Percentiles rank a stretch among this genome's conserved stretches.
These are phyloP conservation scores for Bibio marci DNA, from an alignment of 2,888 invertebrate genomes.

Conservation along the genomic window DNA sequence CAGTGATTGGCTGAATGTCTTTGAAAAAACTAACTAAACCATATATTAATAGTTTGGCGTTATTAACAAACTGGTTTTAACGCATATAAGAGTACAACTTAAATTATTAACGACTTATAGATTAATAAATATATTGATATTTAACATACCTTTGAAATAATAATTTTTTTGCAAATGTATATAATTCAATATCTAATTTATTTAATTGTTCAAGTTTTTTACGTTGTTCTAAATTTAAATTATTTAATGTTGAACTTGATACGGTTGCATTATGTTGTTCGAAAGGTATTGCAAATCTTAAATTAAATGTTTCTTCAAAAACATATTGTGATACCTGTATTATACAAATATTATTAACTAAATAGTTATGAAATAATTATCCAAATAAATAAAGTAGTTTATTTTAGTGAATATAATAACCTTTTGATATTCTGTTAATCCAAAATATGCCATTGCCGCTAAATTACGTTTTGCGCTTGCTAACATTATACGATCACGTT, in stretches of 20 bases:
- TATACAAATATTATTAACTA: constrained; percentile 6
- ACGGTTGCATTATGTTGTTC: constrained; percentile 85
- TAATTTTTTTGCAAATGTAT: constrained; percentile 79
- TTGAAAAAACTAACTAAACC: no score
- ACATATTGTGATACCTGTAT: constrained; percentile 71
- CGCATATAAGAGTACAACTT: no score
- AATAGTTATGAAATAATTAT: neutral
- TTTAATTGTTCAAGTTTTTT: constrained; percentile 64
- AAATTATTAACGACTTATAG: no score
- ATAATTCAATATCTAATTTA: constrained; percentile 80
- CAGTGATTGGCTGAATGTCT: no score
- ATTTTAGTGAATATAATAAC: constrained; percentile 27
- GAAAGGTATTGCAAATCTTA: constrained; percentile 77
- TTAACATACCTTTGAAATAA: constrained; percentile 50
- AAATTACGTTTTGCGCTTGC: constrained; percentile 92
- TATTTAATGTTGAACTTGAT: constrained; percentile 64
- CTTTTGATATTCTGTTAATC: constrained; percentile 89
- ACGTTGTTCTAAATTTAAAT: constrained; percentile 56
- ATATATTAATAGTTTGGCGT: no score
- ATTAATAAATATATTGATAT: no score
- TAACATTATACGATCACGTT: constrained; percentile 71
- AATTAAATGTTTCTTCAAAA: constrained; percentile 85
- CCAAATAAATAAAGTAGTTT: neutral
- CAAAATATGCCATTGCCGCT: constrained; percentile 91
- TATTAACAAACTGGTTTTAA: no score